Evolutionary conservation across 2,797 vertebrate species (phyloP), one percentile per base, ranked within the genome.

Genomic region (Melanotaenia parkinsoni): DNA sequence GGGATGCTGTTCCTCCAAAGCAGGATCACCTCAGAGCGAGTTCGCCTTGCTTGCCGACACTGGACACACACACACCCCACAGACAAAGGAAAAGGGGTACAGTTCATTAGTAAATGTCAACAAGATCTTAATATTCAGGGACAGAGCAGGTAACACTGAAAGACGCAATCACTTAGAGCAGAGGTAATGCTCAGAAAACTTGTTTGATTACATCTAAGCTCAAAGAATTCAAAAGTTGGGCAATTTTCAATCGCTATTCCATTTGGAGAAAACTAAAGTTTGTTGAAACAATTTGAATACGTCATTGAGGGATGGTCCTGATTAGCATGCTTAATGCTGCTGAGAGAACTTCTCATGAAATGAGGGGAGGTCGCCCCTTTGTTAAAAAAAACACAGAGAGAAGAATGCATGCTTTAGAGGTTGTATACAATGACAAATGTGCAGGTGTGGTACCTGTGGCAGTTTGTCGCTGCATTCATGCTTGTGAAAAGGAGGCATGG

Each of bases 1-100:
- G 98, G 98, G 93, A 97, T 96, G 94, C 92, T 97, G 89, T 97
- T 99, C 87, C 95, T 96, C 98, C 98, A 99, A 76, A 99, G 93
- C 51, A 98, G 90, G 78, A 96, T 93, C 83, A 99, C 96, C 93
- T 99, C 97, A 35, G 97, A 98, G 80, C 96, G 96, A 58, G 96
- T 98, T 90, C 95, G 93, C 68, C 96, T 95, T 37, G 98, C 97
- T 94, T 98, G 97, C 67, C 95, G 96, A 93, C 98, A 99, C 98
- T 99, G 87, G 43, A 67, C 50, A 70, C 82, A 73, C 30, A 62
- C 32, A 3, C 16, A 24, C 4, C 30, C 16, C 24, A 6, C 35
- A 53, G 58, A 76, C 32, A 80, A 64, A 80, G 57, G 40, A 71
- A 63, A 63, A 67, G 51, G 64, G 75, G 87, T 78, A 81, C 76